A percentile compares a stretch with the other conserved stretches of the same genome.
phyloP scores from a whole-genome alignment of 2,113 vertebrate genomes.

The Hydrochoerus hydrochaeris region DNA sequence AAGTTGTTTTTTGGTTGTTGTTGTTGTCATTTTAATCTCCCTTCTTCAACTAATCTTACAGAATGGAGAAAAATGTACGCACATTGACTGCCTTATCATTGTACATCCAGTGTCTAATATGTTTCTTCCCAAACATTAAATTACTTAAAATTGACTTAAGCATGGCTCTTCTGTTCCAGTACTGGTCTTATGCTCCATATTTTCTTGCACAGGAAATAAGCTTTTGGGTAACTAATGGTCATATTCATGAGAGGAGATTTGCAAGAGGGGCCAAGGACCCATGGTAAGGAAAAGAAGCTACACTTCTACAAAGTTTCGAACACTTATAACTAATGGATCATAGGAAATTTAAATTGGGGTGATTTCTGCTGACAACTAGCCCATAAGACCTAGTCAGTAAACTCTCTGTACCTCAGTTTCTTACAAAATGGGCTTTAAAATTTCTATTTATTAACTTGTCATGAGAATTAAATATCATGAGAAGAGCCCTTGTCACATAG shows the following conservation, averaged over 20 bases:
- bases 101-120: not conserved
- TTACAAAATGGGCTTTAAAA: not conserved
- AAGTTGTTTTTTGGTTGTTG: not conserved
- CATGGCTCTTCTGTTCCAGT: not conserved
- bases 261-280: not conserved
- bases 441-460: not conserved
- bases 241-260: not conserved
- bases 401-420: not conserved
- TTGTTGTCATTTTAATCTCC: not conserved
- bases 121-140: not conserved
- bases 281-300: not conserved
- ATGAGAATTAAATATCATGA: not conserved
- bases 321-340: not conserved
- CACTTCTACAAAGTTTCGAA: not conserved
- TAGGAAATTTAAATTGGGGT: not conserved
- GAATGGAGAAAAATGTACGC: not conserved
- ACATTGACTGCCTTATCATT: not conserved
- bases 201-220: not conserved
- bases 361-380: not conserved
- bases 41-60: not conserved
- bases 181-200: not conserved
- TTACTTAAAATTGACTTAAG: not conserved
- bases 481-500: not conserved
- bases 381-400: not conserved
- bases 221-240: not conserved